These are phyloP conservation scores for Idaea aversata DNA, from an alignment of 2,888 invertebrate genomes.

Conservation along the genomic window DNA sequence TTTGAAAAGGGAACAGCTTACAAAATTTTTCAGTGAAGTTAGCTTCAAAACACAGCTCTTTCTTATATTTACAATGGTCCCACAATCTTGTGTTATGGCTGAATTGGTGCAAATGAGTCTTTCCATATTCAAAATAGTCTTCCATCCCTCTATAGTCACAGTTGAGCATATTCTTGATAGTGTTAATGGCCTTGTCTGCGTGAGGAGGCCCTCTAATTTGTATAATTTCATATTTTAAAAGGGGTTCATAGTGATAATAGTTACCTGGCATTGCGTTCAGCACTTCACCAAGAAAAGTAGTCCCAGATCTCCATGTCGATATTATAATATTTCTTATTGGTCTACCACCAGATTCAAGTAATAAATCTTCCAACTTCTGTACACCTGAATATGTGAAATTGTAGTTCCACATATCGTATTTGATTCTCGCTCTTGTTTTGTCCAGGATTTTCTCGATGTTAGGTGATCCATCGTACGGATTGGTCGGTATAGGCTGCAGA, in stretches of 20 bases:
- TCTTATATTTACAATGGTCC: constrained; percentile 86
- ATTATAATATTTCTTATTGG: constrained; percentile 89
- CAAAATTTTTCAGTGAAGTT: constrained; percentile 89
- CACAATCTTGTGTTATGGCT: constrained; percentile 92
- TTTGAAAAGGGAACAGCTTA: constrained; percentile 92
- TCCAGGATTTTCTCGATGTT: constrained; percentile 63
- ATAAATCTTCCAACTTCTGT: constrained; percentile 83
- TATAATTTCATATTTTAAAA: constrained; percentile 89
- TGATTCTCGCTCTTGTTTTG: constrained; percentile 60
- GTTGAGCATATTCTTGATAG: constrained; percentile 85
- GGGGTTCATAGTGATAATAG: constrained; percentile 94
- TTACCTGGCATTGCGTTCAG: constrained; percentile 91
- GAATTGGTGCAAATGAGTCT: constrained; percentile 88
- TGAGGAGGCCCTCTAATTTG: constrained; percentile 89
- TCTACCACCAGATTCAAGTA: constrained; percentile 84
- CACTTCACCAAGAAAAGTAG: constrained; percentile 93
- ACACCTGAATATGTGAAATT: constrained; percentile 62
- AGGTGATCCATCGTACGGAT: constrained; percentile 58
- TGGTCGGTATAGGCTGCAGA: constrained; percentile 58
- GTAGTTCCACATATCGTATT: constrained; percentile 60
- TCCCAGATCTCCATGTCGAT: constrained; percentile 95
- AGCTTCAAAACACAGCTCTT: constrained; percentile 71
- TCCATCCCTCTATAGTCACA: constrained; percentile 88
- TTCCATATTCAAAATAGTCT: constrained; percentile 89
- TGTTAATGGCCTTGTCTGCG: constrained; percentile 83